These are phyloP conservation scores for Micrastur ruficollis DNA, from an alignment of 2,797 vertebrate genomes.

Conservation along the genomic window DNA sequence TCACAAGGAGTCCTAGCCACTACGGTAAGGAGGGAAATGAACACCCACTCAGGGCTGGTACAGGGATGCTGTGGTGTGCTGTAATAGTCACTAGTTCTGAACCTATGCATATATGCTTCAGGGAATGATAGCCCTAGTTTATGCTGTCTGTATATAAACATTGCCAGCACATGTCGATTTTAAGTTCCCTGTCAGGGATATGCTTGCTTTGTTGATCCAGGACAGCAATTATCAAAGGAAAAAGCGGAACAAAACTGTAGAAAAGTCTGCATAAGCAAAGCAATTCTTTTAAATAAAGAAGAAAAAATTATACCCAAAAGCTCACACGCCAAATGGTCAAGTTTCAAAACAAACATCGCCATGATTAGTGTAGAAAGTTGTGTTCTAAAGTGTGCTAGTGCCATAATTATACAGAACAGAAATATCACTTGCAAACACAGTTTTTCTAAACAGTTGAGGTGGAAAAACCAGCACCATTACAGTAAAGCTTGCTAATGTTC, in stretches of 20 bases:
- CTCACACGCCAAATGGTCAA: background rate
- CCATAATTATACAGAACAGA: background rate
- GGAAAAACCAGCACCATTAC: background rate
- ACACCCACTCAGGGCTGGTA: no score
- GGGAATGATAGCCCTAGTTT: background rate
- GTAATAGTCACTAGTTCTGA: background rate
- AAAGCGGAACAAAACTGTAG: background rate
- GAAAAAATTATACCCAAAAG: background rate
- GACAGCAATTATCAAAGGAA: background rate
- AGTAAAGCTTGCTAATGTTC: background rate
- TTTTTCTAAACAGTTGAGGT: background rate
- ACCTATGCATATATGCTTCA: fast-evolving
- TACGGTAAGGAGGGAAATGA: background rate
- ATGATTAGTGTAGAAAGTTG: no score
- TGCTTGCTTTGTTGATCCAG: background rate
- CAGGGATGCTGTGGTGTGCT: background rate
- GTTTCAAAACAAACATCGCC: background rate
- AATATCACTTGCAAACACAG: background rate
- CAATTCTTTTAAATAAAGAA: background rate
- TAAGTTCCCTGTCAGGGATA: background rate
- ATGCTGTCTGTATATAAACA: background rate
- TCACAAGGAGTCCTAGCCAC: fast-evolving
- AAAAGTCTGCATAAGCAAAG: background rate
- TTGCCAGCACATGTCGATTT: background rate
- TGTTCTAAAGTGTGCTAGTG: background rate